Evolutionary conservation across 2,888 invertebrate species (phyloP), one percentile per base, ranked within the genome.

Genomic region (Eilema sororculum): DNA sequence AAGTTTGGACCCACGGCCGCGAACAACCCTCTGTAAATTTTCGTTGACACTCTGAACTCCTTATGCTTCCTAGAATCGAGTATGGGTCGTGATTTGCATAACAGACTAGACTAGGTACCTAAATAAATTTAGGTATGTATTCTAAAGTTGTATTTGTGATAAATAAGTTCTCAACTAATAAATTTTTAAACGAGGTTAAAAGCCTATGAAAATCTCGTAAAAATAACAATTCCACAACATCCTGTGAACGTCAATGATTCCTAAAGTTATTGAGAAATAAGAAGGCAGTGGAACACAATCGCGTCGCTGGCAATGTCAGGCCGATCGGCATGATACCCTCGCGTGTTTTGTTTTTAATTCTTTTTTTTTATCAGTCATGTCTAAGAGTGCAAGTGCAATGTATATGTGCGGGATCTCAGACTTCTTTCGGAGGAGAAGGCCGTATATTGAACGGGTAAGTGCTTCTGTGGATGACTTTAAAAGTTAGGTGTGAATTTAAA

Each of bases 371-470:
- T 72, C 60, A 61, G 33, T 60, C 62, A 69, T 62, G 33, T 59
- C 33, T 66, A 60, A 52, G 59, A 70, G 78, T 69, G 73, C 67
- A 33, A 73, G 77, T 72, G 79, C 74, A 66, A 92, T 94, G 94
- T 94, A 94, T 85, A 80, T 92, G 84, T 93, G 93, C 79, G 90
- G 92, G 12, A 89, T 94, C 67, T 91, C 93, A 22, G 89, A 89
- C 10, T 95, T 95, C 76, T 94, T 93, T 82, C 86, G 87, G 28
- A 87, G 91, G 56, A 87, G 84, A 6, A 76, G 93, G 65, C 90
- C 91, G 25, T 73, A 68, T 72, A 86, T 92, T 57, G 93, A 94
- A 75, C 83, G 90, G 88, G 94, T 94, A 72, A 89, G 91, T 87
- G 37, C 16, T 20, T 52, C 25, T 57, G 20, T 0, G n/a, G 16